phyloP scores from a whole-genome alignment of 2,113 vertebrate species.

The Conger conger region DNA sequence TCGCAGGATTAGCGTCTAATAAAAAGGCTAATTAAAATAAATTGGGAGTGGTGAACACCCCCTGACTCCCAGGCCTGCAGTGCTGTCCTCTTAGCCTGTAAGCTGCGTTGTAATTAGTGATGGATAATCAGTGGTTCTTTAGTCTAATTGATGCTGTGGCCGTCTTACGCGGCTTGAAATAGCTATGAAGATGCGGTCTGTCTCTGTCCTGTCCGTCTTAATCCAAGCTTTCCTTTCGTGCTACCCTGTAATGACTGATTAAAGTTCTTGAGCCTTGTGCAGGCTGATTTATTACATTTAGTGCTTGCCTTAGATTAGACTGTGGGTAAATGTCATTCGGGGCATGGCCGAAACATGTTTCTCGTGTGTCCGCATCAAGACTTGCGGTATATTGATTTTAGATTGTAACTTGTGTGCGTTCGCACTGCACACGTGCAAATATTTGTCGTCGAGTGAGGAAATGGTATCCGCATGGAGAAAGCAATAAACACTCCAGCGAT shows the following conservation, averaged over 20 bases:
- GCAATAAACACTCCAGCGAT: constrained; percentile 29
- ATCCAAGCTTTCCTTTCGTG: background rate
- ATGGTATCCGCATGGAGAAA: background rate
- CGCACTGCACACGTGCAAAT: background rate
- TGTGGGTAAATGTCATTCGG: background rate
- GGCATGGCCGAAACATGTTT: background rate
- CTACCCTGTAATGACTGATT: background rate
- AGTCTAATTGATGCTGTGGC: background rate
- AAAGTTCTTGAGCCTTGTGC: background rate
- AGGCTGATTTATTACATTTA: background rate
- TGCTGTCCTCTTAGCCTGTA: background rate
- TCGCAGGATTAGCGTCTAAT: background rate
- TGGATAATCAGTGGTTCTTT: constrained; percentile 12
- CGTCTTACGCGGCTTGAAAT: background rate
- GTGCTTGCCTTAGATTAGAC: background rate
- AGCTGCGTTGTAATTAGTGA: background rate
- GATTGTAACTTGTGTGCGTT: background rate
- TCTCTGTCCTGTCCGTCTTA: background rate
- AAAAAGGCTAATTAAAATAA: background rate
- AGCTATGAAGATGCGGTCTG: background rate
- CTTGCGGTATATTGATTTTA: background rate
- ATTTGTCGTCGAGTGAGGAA: background rate
- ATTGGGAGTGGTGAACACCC: background rate
- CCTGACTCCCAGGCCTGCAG: background rate
- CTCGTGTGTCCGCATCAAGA: background rate